Conservation (phyloP, 2,797 vertebrate genomes). For the Pygocentrus nattereri region DNA sequence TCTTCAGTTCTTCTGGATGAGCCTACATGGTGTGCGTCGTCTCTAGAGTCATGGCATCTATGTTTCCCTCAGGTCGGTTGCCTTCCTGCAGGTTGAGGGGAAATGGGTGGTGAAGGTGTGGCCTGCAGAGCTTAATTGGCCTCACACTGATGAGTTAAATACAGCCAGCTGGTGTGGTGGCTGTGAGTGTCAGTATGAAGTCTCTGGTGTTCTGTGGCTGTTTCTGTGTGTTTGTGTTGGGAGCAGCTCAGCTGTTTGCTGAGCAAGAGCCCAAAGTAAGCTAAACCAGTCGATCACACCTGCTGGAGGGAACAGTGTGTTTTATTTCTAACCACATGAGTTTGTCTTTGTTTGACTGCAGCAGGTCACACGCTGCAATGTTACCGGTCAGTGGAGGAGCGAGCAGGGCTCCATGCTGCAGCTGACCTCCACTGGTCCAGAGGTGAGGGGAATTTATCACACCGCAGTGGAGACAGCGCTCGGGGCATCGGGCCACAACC, state of each 20-base stretch:
- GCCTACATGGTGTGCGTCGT: too few species aligned
- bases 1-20: too few species aligned
- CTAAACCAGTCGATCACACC: not conserved
- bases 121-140: slow-evolving; percentile 22
- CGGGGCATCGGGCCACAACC: slow-evolving; percentile 37
- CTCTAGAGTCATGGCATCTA: too few species aligned
- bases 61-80: too few species aligned
- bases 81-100: not conserved
- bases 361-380: slow-evolving; percentile 29
- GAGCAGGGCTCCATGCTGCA: slow-evolving; percentile 45
- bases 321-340: not conserved
- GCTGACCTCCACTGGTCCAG: slow-evolving; percentile 12
- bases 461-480: slow-evolving; percentile 49
- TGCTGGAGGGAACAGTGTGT: not conserved
- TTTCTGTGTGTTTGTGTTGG: not conserved
- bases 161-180: not conserved
- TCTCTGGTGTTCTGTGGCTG: not conserved
- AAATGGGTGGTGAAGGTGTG: not conserved
- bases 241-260: not conserved
- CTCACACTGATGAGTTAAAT: slow-evolving; percentile 12
- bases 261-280: slow-evolving; percentile 24
- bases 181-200: slow-evolving; percentile 2
- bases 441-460: slow-evolving; percentile 46
- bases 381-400: slow-evolving; percentile 52
- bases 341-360: not conserved